A percentile compares a stretch with the other conserved stretches of the same genome.
Conservation (phyloP, 1,140 invertebrate species). For the Trichonephila inaurata region DNA sequence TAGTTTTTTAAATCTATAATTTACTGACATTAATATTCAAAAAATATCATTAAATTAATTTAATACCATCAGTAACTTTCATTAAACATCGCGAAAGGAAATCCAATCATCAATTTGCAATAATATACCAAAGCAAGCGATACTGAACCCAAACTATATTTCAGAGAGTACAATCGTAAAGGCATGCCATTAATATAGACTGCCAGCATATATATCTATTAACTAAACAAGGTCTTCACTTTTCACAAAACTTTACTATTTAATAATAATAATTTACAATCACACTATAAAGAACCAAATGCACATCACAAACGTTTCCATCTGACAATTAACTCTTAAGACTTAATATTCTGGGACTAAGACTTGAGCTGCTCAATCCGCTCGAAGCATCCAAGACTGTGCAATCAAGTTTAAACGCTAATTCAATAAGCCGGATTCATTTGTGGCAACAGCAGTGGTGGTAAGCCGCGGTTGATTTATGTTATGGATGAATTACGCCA, state of each 20-base stretch:
- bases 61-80: no score
- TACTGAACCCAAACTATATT: no score
- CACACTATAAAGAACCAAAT: neutral
- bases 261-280: neutral
- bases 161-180: no score
- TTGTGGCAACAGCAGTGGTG: neutral
- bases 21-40: no score
- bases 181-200: no score
- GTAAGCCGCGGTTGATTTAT: neutral
- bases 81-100: no score
- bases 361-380: neutral
- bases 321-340: neutral
- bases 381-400: neutral
- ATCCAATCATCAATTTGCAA: no score
- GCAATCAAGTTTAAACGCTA: slow-evolving; percentile 4
- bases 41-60: no score
- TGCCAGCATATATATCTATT: no score
- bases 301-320: neutral
- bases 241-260: neutral
- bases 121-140: no score
- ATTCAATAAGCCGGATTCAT: slow-evolving; percentile 6
- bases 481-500: slow-evolving; percentile 10
- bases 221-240: neutral
- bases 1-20: no score
- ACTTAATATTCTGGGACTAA: neutral